Percentiles rank a stretch among this genome's conserved stretches.
phyloP scores from a whole-genome alignment of 1,140 invertebrate genomes.

The Drosophila willistoni region DNA sequence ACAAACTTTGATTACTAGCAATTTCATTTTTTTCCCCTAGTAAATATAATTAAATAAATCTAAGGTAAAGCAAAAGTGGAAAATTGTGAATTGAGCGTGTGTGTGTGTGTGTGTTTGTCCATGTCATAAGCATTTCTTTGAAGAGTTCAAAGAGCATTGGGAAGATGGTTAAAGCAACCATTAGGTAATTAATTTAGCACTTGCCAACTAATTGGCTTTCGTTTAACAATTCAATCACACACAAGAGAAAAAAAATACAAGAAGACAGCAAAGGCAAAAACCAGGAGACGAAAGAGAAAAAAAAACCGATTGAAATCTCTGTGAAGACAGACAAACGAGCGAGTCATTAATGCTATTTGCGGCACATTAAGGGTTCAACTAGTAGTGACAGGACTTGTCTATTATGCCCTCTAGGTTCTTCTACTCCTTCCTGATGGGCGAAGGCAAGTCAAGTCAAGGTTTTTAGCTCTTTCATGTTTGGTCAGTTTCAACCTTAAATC shows the following conservation, averaged over 20 bases:
- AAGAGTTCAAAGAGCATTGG: constrained; percentile 69
- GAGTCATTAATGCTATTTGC: constrained; percentile 72
- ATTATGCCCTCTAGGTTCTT: neutral
- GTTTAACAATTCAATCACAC: constrained; percentile 62
- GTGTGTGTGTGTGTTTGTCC: constrained; percentile 36
- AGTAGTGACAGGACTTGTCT: constrained; percentile 9
- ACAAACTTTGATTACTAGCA: constrained; percentile 63
- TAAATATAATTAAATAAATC: constrained; percentile 75
- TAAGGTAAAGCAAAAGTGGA: constrained; percentile 32
- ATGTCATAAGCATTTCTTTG: constrained; percentile 55
- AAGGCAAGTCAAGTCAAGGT: constrained; percentile 3
- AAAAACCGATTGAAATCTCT: constrained; percentile 23
- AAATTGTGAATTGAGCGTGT: constrained; percentile 1
- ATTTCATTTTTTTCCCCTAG: constrained; percentile 54
- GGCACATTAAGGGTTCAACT: constrained; percentile 50
- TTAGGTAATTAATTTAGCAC: constrained; percentile 80
- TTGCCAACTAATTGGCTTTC: constrained; percentile 76
- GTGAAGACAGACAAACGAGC: constrained; percentile 28
- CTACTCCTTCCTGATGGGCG: neutral
- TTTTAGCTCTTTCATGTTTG: constrained; percentile 13
- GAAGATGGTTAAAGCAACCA: constrained; percentile 50
- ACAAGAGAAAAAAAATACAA: constrained; percentile 38
- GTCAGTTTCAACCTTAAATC: constrained; percentile 46
- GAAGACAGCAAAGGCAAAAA: constrained; percentile 5
- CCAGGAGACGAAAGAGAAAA: neutral